Evolutionary conservation across 2,888 invertebrate genomes (phyloP), one percentile per base, ranked within the genome.

Genomic region (Amaurobius ferox): DNA sequence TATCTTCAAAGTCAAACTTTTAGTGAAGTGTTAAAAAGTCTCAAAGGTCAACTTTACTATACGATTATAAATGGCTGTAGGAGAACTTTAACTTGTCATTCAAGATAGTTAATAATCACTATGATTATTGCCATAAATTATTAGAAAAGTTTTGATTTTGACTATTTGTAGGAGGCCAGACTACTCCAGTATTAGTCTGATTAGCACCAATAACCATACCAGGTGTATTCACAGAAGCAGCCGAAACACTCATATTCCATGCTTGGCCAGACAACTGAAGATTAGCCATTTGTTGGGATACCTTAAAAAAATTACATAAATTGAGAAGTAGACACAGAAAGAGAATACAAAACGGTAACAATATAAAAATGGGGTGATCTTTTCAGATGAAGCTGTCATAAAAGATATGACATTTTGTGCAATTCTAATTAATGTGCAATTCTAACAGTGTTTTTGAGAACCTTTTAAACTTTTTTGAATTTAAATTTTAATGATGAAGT

Each of bases 111-210:
- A 23, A 23, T 23, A 55, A 23, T 23, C 35, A 55, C 1, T 55
- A 35, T 68, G 40, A 74, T 66, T 83, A 83, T 83, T 77, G 83
- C 83, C 83, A 83, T 77, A 77, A 29, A 72, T 77, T 83, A 30
- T 81, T 81, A 26, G 81, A 61, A 61, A 81, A 48, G 32, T 76
- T 81, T 72, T 83, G 76, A 71, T 83, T 83, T 71, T 83, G 81
- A 66, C 71, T 67, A 77, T 28, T 83, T 55, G 80, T 30, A 23
- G 80, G 55, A 64, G 83, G 83, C 83, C 83, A 83, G 1, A 83
- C 76, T 0, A 83, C 77, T 55, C 71, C 77, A 72, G 48, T 35
- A 5, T 16, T 26, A 55, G 83, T 62, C 61, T 77, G 83, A 72
- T 39, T 77, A 26, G 83, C 28, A 30, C 71, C 72, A 67, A 83